Evolutionary conservation across 2,888 invertebrate species (phyloP).

Genomic region (Papilio demoleus): DNA sequence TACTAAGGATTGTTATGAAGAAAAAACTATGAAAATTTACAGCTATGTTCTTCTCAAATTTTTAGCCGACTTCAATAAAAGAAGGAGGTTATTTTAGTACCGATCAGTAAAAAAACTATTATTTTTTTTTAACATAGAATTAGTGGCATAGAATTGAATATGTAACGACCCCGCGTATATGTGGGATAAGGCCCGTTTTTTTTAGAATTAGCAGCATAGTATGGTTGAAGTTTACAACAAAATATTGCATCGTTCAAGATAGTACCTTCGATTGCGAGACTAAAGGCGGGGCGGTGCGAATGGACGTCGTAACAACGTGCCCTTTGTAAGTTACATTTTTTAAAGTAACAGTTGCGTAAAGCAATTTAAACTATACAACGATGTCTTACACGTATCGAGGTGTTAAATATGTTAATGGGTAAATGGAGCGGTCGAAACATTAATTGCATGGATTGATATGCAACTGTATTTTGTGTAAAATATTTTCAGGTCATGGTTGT

Average conservation of each 20-base stretch:
- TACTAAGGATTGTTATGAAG: not conserved
- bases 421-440: conserved; percentile 60
- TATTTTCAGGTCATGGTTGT: conserved; percentile 32
- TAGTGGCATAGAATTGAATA: too few species aligned
- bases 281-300: conserved; percentile 32
- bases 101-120: too few species aligned
- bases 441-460: conserved; percentile 74
- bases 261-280: conserved; percentile 58
- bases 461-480: conserved; percentile 50
- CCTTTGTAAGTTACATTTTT: conserved; percentile 66
- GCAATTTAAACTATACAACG: conserved; percentile 58
- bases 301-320: conserved; percentile 57
- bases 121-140: too few species aligned
- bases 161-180: too few species aligned
- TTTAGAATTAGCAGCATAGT: too few species aligned
- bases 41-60: too few species aligned
- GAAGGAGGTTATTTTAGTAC: too few species aligned
- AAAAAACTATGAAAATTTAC: too few species aligned
- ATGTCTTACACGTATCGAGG: conserved; percentile 59
- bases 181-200: too few species aligned
- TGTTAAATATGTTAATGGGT: conserved; percentile 71
- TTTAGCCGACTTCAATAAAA: too few species aligned
- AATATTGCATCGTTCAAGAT: conserved; percentile 38
- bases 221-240: too few species aligned
- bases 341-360: conserved; percentile 65